Conservation (phyloP, 2,888 invertebrate genomes). For the Brenthis daphne region DNA sequence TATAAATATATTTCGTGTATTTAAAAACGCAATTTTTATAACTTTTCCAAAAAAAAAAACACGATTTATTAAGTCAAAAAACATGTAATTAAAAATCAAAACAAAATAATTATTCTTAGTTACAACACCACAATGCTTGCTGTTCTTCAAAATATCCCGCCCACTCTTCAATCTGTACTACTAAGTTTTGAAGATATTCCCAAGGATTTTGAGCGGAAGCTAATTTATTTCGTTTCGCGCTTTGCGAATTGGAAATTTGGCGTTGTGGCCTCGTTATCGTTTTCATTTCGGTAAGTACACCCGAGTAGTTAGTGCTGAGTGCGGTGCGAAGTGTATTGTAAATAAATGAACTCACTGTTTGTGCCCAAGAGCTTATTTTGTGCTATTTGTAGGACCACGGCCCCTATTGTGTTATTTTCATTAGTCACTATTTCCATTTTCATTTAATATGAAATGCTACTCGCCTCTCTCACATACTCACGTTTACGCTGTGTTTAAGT, state of each 20-base stretch:
- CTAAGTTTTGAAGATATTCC: neutral
- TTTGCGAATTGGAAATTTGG: constrained; percentile 41
- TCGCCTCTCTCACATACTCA: no score
- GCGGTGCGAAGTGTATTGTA: constrained; percentile 46
- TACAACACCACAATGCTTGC: no score
- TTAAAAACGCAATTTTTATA: no score
- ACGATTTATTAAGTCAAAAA: neutral
- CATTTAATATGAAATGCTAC: neutral
- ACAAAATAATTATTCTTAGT: no score
- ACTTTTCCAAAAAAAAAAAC: no score
- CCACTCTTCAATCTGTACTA: no score
- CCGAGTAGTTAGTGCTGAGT: constrained; percentile 49
- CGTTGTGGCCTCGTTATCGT: constrained; percentile 54
- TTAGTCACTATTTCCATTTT: constrained; percentile 13
- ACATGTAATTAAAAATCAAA: no score
- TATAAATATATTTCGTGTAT: no score
- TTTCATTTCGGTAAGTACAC: constrained; percentile 65
- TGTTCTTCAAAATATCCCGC: no score
- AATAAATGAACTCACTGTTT: constrained; percentile 48
- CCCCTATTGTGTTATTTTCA: constrained; percentile 7
- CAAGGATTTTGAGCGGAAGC: constrained; percentile 19
- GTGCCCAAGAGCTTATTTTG: constrained; percentile 17
- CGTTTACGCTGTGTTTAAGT: no score
- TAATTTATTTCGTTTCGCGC: constrained; percentile 34
- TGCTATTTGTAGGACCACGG: constrained; percentile 1